Conservation (phyloP, 2,797 vertebrate species). For the Coendou prehensilis region DNA sequence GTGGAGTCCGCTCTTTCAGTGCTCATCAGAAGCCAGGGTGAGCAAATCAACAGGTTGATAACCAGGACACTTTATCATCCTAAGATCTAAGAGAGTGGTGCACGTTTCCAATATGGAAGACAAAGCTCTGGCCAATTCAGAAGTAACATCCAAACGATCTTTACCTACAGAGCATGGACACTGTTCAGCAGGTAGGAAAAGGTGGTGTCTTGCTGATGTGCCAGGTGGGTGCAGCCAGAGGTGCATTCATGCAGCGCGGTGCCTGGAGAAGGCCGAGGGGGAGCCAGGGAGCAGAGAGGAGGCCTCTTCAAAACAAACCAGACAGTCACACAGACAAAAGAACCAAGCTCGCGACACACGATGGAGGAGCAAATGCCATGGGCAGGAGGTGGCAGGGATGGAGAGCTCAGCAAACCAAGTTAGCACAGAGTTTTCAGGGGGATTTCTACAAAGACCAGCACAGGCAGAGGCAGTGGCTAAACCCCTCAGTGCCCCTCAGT, state of each 20-base stretch:
- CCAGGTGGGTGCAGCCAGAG: not conserved
- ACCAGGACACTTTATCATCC: not conserved
- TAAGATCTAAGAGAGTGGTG: not conserved
- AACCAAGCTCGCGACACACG: not conserved
- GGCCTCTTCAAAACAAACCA: not conserved
- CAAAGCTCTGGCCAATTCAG: conserved; percentile 52
- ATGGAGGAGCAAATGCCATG: not conserved
- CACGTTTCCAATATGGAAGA: not conserved
- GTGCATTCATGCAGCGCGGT: conserved; percentile 59
- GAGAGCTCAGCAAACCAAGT: conserved; percentile 71
- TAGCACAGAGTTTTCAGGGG: not conserved
- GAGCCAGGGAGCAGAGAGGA: not conserved
- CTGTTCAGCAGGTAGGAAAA: not conserved
- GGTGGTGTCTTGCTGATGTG: not conserved
- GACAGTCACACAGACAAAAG: conserved; percentile 40
- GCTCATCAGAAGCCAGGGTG: conserved; percentile 38
- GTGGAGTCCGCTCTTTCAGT: conserved; percentile 52
- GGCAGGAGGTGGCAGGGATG: not conserved
- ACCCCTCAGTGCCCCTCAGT: not conserved
- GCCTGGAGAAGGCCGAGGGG: not conserved
- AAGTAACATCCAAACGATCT: not conserved
- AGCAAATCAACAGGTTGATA: not conserved
- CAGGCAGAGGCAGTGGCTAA: not conserved
- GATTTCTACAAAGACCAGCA: not conserved
- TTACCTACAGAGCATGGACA: conserved; percentile 47